Evolutionary conservation across 1,140 invertebrate species (phyloP).

Genomic region (Zaprionus camerounensis): DNA sequence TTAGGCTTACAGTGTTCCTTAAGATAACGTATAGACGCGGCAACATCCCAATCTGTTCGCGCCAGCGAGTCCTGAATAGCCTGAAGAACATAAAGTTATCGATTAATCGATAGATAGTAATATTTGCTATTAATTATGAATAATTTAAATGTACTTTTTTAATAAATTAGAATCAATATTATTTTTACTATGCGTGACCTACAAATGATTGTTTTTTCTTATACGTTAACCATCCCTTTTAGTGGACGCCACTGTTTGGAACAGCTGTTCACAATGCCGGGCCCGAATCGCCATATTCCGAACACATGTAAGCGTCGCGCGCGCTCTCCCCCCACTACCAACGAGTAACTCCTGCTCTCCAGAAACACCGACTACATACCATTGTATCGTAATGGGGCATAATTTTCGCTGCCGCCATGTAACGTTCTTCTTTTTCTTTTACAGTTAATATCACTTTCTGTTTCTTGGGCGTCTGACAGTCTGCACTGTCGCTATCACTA

Average conservation of each 20-base stretch:
- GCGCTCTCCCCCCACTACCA: slow-evolving; percentile 11
- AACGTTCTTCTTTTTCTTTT: slow-evolving; percentile 81
- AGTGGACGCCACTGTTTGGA: slow-evolving; percentile 44
- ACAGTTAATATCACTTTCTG: slow-evolving; percentile 66
- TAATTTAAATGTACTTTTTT: background rate
- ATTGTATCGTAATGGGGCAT: slow-evolving; percentile 80
- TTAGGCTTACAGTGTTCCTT: slow-evolving; percentile 71
- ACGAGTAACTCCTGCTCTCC: background rate
- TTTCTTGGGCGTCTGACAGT: slow-evolving; percentile 69
- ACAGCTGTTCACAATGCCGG: slow-evolving; percentile 69
- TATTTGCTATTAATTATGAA: background rate
- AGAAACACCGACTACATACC: slow-evolving; percentile 53
- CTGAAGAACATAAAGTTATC: slow-evolving; percentile 32
- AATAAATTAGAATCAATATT: background rate
- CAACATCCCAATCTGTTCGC: slow-evolving; percentile 76
- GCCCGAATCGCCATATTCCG: slow-evolving; percentile 63
- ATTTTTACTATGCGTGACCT: slow-evolving; percentile 10
- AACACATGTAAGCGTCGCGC: slow-evolving; percentile 47
- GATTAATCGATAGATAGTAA: background rate
- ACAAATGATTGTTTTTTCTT: background rate
- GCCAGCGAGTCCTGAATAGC: slow-evolving; percentile 80
- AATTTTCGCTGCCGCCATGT: slow-evolving; percentile 77
- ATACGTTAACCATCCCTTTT: slow-evolving; percentile 4
- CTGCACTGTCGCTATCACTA: slow-evolving; percentile 76
- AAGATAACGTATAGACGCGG: slow-evolving; percentile 61